These are phyloP conservation scores for Nemurella pictetii DNA, from an alignment of 2,888 invertebrate species.

Conservation along the genomic window DNA sequence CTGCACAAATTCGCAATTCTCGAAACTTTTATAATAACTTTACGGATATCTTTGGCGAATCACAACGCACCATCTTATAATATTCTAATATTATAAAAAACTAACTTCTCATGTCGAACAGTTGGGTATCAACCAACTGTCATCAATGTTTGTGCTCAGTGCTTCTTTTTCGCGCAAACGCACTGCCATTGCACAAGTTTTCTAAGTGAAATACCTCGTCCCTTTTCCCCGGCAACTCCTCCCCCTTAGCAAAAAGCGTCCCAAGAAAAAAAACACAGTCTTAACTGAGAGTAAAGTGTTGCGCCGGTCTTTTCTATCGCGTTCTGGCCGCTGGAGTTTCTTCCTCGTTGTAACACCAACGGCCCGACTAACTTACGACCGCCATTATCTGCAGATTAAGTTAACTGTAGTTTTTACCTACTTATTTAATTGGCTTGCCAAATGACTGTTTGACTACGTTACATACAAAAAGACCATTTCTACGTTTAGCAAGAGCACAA, in stretches of 20 bases:
- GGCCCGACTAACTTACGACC: not conserved
- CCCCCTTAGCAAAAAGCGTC: not conserved
- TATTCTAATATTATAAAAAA: too few species aligned
- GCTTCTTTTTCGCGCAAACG: too few species aligned
- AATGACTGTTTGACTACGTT: not conserved
- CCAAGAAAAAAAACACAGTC: not conserved
- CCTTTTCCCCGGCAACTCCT: not conserved
- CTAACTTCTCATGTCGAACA: too few species aligned
- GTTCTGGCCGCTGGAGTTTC: not conserved
- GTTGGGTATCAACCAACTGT: too few species aligned
- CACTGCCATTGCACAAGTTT: not conserved
- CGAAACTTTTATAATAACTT: too few species aligned
- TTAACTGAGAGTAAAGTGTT: conserved; percentile 4
- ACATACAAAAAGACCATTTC: not conserved
- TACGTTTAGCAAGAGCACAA: not conserved
- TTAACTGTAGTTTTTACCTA: conserved; percentile 22
- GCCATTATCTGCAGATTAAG: conserved; percentile 28
- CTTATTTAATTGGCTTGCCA: conserved; percentile 10
- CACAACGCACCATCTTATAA: too few species aligned
- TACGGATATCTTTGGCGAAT: too few species aligned
- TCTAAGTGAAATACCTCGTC: not conserved
- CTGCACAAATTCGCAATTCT: too few species aligned
- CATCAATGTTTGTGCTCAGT: too few species aligned
- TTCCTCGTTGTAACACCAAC: not conserved
- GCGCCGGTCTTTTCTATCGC: not conserved